Percentiles rank a stretch among this genome's conserved stretches.
Conservation (phyloP, 1,140 invertebrate genomes). For the Adoxophyes honmai region DNA sequence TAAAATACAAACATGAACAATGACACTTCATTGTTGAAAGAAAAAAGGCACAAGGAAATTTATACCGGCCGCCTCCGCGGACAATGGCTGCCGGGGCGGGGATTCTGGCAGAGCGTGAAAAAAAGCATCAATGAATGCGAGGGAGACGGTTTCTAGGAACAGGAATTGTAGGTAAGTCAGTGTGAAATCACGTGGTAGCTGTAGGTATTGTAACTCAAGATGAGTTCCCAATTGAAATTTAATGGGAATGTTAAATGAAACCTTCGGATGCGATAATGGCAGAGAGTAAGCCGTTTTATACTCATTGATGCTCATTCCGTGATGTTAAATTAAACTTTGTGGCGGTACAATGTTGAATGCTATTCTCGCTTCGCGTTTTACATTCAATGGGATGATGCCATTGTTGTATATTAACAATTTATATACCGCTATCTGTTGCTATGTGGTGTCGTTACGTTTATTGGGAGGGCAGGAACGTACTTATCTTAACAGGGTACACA, state of each 20-base stretch:
- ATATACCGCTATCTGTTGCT: background rate
- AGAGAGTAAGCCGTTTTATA: conserved; percentile 39
- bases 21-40: conserved; percentile 62
- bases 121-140: conserved; percentile 53
- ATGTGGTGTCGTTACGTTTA: no score
- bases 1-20: conserved; percentile 68
- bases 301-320: conserved; percentile 29
- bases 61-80: conserved; percentile 47
- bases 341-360: conserved; percentile 14
- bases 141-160: conserved; percentile 33
- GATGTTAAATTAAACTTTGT: conserved; percentile 48
- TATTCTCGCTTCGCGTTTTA: background rate
- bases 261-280: conserved; percentile 53
- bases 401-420: conserved; percentile 14
- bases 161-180: conserved; percentile 29
- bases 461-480: no score
- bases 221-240: conserved; percentile 71
- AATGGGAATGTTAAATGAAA: conserved; percentile 70
- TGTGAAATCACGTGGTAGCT: conserved; percentile 37
- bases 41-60: conserved; percentile 52
- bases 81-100: conserved; percentile 41
- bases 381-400: conserved; percentile 6
- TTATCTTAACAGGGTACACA: no score
- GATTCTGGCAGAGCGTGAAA: conserved; percentile 22
- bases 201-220: conserved; percentile 41